Percentiles rank a stretch among this genome's conserved stretches.
Conservation (phyloP, 1,140 invertebrate genomes). For the Frieseomelitta varia region DNA sequence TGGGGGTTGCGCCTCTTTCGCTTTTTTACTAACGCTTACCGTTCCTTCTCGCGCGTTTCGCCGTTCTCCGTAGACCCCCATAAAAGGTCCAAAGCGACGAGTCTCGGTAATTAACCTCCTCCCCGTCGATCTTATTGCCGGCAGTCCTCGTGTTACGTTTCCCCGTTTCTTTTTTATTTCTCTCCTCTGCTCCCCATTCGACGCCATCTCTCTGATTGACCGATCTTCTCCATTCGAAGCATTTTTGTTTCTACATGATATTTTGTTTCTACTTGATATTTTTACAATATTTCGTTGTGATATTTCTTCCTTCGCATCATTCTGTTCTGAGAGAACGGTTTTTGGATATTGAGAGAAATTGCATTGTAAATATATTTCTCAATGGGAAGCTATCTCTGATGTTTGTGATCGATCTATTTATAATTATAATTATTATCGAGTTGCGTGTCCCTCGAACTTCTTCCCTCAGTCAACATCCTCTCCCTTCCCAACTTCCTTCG, state of each 20-base stretch:
- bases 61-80: slow-evolving; percentile 44
- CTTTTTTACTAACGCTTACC: slow-evolving; percentile 69
- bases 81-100: slow-evolving; percentile 61
- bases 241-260: background rate
- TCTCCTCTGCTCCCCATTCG: background rate
- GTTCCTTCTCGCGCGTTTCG: slow-evolving; percentile 51
- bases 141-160: background rate
- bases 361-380: too few species aligned
- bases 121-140: slow-evolving; percentile 64
- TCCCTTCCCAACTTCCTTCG: too few species aligned
- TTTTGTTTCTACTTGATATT: too few species aligned
- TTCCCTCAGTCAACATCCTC: too few species aligned
- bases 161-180: background rate
- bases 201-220: slow-evolving; percentile 8
- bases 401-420: too few species aligned
- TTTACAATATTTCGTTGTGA: background rate
- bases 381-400: too few species aligned
- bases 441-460: too few species aligned
- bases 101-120: slow-evolving; percentile 77
- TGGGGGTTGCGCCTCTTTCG: slow-evolving; percentile 67
- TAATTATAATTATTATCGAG: too few species aligned
- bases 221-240: background rate
- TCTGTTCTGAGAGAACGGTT: too few species aligned
- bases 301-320: too few species aligned
- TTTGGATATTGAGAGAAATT: too few species aligned